Evolutionary conservation across 1,140 invertebrate species (phyloP).

Genomic region (silkworm (Bombyx mori)): ASM3026992v2 NC_085119.1:9145501-9146000

Average conservation of each 20-base stretch:
- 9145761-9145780: slow-evolving; percentile 38
- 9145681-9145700: background rate
- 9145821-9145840: slow-evolving; percentile 11
- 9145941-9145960: slow-evolving; percentile 56
- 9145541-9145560: too few species aligned
- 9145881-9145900: slow-evolving; percentile 23
- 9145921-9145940: slow-evolving; percentile 51
- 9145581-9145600: too few species aligned
- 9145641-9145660: slow-evolving; percentile 1
- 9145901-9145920: slow-evolving; percentile 42
- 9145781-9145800: slow-evolving; percentile 52
- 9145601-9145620: too few species aligned
- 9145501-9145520: too few species aligned
- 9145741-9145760: slow-evolving; percentile 41
- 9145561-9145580: too few species aligned
- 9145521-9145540: too few species aligned
- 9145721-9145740: background rate
- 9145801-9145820: slow-evolving; percentile 30
- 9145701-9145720: background rate
- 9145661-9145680: too few species aligned
- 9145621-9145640: too few species aligned
- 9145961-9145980: slow-evolving; percentile 52
- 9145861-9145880: slow-evolving; percentile 16
- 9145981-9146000: slow-evolving; percentile 58
- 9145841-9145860: slow-evolving; percentile 12